phyloP scores from a whole-genome alignment of 1,140 invertebrate genomes.

The Alviniconcha marisindica region DNA sequence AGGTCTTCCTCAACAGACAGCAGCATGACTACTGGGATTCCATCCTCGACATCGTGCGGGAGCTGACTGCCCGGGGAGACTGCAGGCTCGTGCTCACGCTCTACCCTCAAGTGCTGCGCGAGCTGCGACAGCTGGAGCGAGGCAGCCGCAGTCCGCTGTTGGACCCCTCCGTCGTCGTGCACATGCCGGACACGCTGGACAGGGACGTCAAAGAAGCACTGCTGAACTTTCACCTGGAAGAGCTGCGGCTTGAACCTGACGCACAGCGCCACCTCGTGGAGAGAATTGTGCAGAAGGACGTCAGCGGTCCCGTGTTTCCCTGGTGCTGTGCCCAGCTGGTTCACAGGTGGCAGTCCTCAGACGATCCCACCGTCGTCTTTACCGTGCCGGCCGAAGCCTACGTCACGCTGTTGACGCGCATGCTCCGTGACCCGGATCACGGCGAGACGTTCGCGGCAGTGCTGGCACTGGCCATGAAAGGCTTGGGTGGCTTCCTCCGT shows the following conservation, averaged over 20 bases:
- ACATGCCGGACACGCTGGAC: neutral
- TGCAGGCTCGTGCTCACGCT: conserved; percentile 19
- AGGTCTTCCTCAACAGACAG: neutral
- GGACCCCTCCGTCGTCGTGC: neutral
- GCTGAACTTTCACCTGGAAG: neutral
- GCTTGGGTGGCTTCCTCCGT: neutral
- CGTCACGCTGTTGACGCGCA: neutral
- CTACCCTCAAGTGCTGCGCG: conserved; percentile 26
- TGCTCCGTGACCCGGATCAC: neutral
- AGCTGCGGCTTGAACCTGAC: neutral
- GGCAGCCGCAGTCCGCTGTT: neutral
- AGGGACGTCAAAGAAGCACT: neutral
- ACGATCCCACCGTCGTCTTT: neutral
- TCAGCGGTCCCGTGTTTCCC: conserved; percentile 19
- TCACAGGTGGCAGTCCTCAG: neutral
- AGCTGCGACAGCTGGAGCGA: neutral
- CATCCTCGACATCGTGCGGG: neutral
- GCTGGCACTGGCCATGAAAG: conserved; percentile 18
- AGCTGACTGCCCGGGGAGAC: neutral
- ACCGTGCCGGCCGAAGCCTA: neutral
- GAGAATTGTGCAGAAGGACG: neutral
- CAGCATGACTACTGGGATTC: neutral
- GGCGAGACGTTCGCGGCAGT: neutral
- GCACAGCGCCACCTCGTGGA: neutral
- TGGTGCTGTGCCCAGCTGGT: conserved; percentile 32